Percentiles rank a stretch among this genome's conserved stretches.
These are phyloP conservation scores for Pseudopleuronectes americanus DNA, from an alignment of 2,797 vertebrate species.

Conservation along the genomic window DNA sequence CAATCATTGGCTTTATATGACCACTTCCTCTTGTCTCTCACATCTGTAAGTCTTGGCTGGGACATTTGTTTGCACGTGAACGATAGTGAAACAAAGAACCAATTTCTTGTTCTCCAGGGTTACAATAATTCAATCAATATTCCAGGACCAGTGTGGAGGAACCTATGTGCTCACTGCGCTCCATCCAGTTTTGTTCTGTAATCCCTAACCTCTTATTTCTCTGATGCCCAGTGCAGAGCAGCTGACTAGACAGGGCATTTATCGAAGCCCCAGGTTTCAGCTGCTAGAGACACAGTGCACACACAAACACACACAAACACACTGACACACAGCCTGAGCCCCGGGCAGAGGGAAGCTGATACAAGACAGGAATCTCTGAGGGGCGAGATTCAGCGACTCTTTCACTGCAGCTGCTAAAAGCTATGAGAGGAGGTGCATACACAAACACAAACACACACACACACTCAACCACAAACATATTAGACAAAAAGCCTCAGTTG, in stretches of 20 bases:
- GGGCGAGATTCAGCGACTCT: slow-evolving; percentile 42
- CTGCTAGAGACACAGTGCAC: slow-evolving; percentile 33
- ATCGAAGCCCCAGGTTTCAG: slow-evolving; percentile 46
- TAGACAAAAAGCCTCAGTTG: slow-evolving; percentile 41
- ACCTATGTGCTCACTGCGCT: slow-evolving; percentile 21
- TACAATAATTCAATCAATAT: slow-evolving; percentile 40
- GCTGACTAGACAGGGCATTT: slow-evolving; percentile 24
- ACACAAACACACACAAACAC: too few species aligned
- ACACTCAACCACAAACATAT: slow-evolving; percentile 6
- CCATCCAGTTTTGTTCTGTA: slow-evolving; percentile 23
- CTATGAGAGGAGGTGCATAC: not conserved
- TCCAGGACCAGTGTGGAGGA: slow-evolving; percentile 6
- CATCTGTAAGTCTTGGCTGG: too few species aligned
- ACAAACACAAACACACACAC: slow-evolving; percentile 23
- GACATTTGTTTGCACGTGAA: not conserved
- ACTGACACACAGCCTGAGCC: slow-evolving; percentile 14
- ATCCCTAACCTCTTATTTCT: slow-evolving; percentile 51
- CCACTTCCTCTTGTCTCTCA: too few species aligned
- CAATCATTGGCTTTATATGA: too few species aligned
- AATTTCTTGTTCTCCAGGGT: slow-evolving; percentile 14
- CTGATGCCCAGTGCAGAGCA: slow-evolving; percentile 3
- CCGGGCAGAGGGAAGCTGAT: slow-evolving; percentile 20
- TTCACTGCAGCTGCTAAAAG: slow-evolving; percentile 62
- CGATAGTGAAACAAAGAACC: not conserved
- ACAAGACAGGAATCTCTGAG: slow-evolving; percentile 29